These are phyloP conservation scores for Yponomeuta cagnagella DNA, from an alignment of 2,888 invertebrate genomes.

Conservation along the genomic window DNA sequence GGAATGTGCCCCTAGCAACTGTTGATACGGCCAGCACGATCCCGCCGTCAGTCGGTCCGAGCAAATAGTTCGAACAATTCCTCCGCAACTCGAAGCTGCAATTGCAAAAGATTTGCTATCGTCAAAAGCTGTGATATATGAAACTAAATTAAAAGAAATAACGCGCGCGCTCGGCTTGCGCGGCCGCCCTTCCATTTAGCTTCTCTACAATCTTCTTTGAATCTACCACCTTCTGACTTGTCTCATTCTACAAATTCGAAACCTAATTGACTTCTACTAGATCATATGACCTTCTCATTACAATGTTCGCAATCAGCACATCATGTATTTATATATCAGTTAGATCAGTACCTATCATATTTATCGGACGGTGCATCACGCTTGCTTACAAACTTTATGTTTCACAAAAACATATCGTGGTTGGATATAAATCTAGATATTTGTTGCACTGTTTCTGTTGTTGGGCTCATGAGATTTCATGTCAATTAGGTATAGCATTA, in stretches of 20 bases:
- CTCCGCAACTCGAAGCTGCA: slow-evolving; percentile 68
- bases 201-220: slow-evolving; percentile 33
- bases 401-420: slow-evolving; percentile 13
- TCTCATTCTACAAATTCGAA: slow-evolving; percentile 26
- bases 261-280: slow-evolving; percentile 6
- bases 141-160: slow-evolving; percentile 51
- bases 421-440: slow-evolving; percentile 6
- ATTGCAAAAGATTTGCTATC: slow-evolving; percentile 76
- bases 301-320: slow-evolving; percentile 50
- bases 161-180: slow-evolving; percentile 39
- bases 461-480: slow-evolving; percentile 26
- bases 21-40: slow-evolving; percentile 20
- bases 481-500: slow-evolving; percentile 43
- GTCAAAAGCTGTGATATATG: slow-evolving; percentile 76
- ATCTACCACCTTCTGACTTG: slow-evolving; percentile 25
- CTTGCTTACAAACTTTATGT: slow-evolving; percentile 16
- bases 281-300: neutral
- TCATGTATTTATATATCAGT: slow-evolving; percentile 53
- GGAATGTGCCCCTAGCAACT: slow-evolving; percentile 21
- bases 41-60: slow-evolving; percentile 24
- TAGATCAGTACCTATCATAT: neutral
- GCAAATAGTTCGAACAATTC: slow-evolving; percentile 69
- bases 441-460: slow-evolving; percentile 15
- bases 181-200: slow-evolving; percentile 54
- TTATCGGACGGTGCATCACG: slow-evolving; percentile 15